Conservation (phyloP, 37 sponge, comb jelly and placozoan genomes). For the Cladorhizidae sp. region DNA sequence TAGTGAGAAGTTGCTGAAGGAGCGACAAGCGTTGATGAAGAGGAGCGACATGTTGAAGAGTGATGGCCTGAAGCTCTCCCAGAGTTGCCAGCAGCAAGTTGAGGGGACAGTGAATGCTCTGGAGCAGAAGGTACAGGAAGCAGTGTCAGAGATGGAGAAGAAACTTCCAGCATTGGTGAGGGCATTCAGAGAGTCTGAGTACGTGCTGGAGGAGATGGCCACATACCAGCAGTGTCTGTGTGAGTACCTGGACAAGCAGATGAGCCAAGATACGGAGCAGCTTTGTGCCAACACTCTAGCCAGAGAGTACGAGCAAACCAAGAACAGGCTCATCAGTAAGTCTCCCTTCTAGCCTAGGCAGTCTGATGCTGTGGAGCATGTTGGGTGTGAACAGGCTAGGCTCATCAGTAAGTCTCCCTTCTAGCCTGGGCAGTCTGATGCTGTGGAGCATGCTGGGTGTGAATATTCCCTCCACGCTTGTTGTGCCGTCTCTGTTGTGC, state of each 20-base stretch:
- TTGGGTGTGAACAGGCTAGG: too few relatives aligned
- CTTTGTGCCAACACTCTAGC: neutral
- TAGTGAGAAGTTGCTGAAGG: neutral
- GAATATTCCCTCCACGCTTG: too few relatives aligned
- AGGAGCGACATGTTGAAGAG: neutral
- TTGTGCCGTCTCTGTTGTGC: too few relatives aligned
- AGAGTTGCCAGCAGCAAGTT: neutral
- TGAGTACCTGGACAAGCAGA: constrained; percentile 30
- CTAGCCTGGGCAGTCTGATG: too few relatives aligned
- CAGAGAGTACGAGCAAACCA: constrained; percentile 12
- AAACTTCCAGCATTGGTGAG: constrained; percentile 36
- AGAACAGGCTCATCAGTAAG: constrained; percentile 22
- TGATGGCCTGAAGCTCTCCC: neutral
- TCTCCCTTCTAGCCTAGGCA: neutral
- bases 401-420: constrained; percentile 23
- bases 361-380: too few relatives aligned
- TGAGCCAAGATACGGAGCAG: constrained; percentile 10
- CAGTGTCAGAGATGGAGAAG: constrained; percentile 14
- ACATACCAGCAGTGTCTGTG: constrained; percentile 45
- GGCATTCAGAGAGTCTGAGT: constrained; percentile 4
- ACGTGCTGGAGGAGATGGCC: constrained; percentile 4
- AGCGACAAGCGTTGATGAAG: neutral
- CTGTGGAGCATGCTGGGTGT: too few relatives aligned
- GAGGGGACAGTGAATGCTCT: neutral
- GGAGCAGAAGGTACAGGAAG: constrained; percentile 8